phyloP scores from a whole-genome alignment of 2,797 vertebrate species.

The Falco rusticolus region DNA sequence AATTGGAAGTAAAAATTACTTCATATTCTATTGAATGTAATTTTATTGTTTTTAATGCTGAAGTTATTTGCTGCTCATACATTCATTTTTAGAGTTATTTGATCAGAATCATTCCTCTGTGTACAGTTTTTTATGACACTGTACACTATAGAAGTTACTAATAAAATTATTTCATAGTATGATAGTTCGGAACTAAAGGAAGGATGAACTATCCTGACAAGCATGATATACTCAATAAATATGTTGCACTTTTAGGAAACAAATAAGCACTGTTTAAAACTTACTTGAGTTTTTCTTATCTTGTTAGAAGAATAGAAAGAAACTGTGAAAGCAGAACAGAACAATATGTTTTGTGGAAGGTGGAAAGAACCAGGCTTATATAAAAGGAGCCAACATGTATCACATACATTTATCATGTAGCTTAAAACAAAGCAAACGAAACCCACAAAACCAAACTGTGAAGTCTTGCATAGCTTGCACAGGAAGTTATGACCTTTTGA shows the following conservation, averaged over 20 bases:
- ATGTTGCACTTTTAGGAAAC: neutral
- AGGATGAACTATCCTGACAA: neutral
- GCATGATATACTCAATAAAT: neutral
- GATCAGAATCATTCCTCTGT: neutral
- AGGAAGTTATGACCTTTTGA: slow-evolving; percentile 43
- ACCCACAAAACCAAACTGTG: neutral
- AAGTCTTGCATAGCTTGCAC: neutral
- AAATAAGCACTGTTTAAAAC: neutral
- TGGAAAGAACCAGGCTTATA: neutral
- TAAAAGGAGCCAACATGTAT: neutral
- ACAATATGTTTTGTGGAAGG: neutral
- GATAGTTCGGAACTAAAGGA: neutral
- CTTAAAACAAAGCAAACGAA: neutral
- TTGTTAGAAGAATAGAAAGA: neutral
- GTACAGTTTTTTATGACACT: neutral
- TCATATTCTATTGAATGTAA: neutral
- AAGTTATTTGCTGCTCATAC: neutral
- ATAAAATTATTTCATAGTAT: neutral
- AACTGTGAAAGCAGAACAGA: neutral
- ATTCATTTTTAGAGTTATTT: neutral
- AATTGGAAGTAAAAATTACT: neutral
- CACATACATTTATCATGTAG: neutral
- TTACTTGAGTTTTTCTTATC: neutral
- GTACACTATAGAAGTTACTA: neutral
- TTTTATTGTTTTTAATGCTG: neutral